Evolutionary conservation across 2,113 vertebrate species (phyloP).

Genomic region (Pseudopipra pipra): DNA sequence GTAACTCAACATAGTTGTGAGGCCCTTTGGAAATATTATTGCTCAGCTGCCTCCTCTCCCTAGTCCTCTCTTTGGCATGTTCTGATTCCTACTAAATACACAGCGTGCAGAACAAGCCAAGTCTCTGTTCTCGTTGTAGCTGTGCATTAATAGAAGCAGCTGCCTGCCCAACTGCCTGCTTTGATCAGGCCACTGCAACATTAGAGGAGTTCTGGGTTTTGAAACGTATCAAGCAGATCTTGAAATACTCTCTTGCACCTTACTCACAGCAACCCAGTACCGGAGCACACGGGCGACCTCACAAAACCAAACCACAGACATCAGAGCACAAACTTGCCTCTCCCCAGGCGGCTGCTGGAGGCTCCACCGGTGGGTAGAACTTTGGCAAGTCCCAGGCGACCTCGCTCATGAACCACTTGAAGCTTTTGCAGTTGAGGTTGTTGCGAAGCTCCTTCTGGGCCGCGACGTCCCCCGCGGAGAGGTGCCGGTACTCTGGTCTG

Average conservation of each 20-base stretch:
- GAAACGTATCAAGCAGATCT: background rate
- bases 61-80: background rate
- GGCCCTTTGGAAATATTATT: background rate
- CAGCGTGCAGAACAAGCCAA: background rate
- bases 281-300: background rate
- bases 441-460: constrained; percentile 89
- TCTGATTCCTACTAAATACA: background rate
- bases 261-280: background rate
- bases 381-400: constrained; percentile 96
- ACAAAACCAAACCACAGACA: fast-evolving
- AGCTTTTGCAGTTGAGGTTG: constrained; percentile 87
- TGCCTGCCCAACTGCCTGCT: background rate
- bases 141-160: background rate
- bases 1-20: background rate
- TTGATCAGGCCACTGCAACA: background rate
- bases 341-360: constrained; percentile 92
- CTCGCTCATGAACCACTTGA: constrained; percentile 96
- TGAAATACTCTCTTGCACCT: background rate
- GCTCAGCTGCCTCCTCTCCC: background rate
- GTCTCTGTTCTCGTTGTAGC: background rate
- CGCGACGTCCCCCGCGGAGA: constrained; percentile 88
- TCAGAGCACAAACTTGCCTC: constrained; percentile 78
- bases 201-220: background rate
- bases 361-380: constrained; percentile 95
- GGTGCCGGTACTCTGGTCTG: constrained; percentile 92